These are phyloP conservation scores for Hormaphis cornu DNA, from an alignment of 1,140 invertebrate genomes.

Conservation along the genomic window DNA sequence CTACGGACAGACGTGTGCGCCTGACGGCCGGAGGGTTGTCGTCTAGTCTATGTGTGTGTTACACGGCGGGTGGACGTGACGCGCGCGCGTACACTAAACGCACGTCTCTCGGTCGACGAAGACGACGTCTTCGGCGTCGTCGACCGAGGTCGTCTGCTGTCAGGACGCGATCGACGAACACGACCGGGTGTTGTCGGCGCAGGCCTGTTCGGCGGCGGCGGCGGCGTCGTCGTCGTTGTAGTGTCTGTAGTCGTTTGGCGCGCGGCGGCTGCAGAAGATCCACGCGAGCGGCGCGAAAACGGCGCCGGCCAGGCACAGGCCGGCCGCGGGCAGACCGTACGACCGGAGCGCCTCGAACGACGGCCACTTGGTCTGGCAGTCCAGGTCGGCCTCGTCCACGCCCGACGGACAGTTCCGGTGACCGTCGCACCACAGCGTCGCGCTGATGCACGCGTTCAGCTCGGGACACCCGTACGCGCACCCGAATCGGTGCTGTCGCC, in stretches of 20 bases:
- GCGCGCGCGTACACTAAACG: conserved; percentile 47
- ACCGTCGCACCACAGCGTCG: conserved; percentile 79
- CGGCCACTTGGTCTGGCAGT: conserved; percentile 44
- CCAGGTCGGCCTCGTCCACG: conserved; percentile 64
- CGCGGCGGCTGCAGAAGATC: not conserved
- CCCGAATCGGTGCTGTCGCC: conserved; percentile 47
- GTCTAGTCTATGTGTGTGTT: not conserved
- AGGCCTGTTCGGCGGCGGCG: conserved; percentile 42
- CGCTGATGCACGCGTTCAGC: conserved; percentile 76
- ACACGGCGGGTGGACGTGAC: not conserved
- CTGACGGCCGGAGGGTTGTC: not conserved
- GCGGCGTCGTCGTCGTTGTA: conserved; percentile 33
- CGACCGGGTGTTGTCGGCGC: conserved; percentile 49
- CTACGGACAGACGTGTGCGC: too few species aligned
- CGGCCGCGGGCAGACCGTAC: conserved; percentile 1
- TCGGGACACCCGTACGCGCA: conserved; percentile 74
- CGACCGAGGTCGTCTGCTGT: conserved; percentile 76
- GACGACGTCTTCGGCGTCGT: conserved; percentile 81
- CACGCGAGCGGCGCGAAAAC: not conserved
- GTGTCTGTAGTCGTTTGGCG: not conserved
- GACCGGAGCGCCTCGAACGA: not conserved
- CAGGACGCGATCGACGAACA: conserved; percentile 53
- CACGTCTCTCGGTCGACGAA: conserved; percentile 73
- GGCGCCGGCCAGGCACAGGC: not conserved
- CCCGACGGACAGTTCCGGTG: conserved; percentile 73